Evolutionary conservation across 2,888 invertebrate species (phyloP).

Genomic region (Ochropleura leucogaster): DNA sequence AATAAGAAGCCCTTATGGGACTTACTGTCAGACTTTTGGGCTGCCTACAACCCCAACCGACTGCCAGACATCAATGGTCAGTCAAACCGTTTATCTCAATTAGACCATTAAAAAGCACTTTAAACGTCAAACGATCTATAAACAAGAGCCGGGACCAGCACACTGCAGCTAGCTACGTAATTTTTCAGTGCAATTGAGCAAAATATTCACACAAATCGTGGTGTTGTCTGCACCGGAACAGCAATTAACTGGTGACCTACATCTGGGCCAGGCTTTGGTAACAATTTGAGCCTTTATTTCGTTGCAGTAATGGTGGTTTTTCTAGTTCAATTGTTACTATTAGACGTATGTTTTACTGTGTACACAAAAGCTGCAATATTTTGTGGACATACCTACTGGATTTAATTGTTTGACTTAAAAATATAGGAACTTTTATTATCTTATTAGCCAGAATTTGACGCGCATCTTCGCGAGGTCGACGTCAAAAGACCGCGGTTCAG

Average conservation of each 20-base stretch:
- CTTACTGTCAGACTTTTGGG: not conserved
- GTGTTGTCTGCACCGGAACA: slow-evolving; percentile 69
- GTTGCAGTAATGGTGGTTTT: slow-evolving; percentile 2
- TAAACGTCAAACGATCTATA: slow-evolving; percentile 1
- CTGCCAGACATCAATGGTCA: not conserved
- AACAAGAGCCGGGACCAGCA: not conserved
- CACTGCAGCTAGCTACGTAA: slow-evolving; percentile 5
- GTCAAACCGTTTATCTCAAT: not conserved
- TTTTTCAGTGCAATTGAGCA: slow-evolving; percentile 60
- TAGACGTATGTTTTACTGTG: not conserved
- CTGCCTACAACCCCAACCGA: not conserved
- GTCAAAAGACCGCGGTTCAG: not conserved
- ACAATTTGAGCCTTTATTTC: slow-evolving; percentile 1
- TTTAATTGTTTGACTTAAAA: not conserved
- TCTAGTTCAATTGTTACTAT: not conserved
- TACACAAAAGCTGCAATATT: not conserved
- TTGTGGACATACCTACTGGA: slow-evolving; percentile 2
- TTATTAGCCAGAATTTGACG: not conserved
- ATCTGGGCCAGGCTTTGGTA: slow-evolving; percentile 44
- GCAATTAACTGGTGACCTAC: slow-evolving; percentile 76
- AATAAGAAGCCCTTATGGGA: not conserved
- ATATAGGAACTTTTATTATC: not conserved
- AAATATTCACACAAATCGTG: slow-evolving; percentile 61
- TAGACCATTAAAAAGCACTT: slow-evolving; percentile 1
- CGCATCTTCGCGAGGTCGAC: not conserved